Percentiles rank a stretch among this genome's conserved stretches.
phyloP scores from a whole-genome alignment of 2,113 vertebrate genomes.

The Cisticola juncidis region DNA sequence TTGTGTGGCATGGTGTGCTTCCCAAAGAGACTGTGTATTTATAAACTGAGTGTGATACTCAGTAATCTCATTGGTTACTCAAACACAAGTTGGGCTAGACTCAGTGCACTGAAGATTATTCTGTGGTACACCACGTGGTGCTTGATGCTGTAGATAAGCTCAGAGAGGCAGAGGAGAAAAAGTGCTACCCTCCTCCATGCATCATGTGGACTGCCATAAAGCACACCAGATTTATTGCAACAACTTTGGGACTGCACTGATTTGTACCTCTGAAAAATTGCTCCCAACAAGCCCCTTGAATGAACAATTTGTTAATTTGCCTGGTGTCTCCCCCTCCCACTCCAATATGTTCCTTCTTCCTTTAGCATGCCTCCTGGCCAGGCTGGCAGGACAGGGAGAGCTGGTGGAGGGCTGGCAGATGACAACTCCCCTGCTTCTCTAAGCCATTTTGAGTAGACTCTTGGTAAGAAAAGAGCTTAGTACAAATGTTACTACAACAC shows the following conservation, averaged over 20 bases:
- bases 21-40: neutral
- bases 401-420: neutral
- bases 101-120: neutral
- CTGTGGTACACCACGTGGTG: neutral
- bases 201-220: neutral
- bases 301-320: neutral
- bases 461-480: neutral
- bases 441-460: neutral
- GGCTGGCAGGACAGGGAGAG: neutral
- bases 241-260: neutral
- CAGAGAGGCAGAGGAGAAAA: neutral
- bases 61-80: neutral
- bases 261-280: neutral
- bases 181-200: neutral
- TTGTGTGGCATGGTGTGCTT: neutral
- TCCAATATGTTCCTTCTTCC: neutral
- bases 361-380: accelerated
- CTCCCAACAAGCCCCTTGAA: neutral
- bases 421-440: neutral
- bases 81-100: neutral
- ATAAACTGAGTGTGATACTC: neutral
- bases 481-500: neutral
- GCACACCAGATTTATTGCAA: neutral
- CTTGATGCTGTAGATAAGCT: neutral
- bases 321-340: neutral